Base-by-base conservation (phyloP, 2,797 vertebrate genomes). In the Macropodus opercularis region DNA sequence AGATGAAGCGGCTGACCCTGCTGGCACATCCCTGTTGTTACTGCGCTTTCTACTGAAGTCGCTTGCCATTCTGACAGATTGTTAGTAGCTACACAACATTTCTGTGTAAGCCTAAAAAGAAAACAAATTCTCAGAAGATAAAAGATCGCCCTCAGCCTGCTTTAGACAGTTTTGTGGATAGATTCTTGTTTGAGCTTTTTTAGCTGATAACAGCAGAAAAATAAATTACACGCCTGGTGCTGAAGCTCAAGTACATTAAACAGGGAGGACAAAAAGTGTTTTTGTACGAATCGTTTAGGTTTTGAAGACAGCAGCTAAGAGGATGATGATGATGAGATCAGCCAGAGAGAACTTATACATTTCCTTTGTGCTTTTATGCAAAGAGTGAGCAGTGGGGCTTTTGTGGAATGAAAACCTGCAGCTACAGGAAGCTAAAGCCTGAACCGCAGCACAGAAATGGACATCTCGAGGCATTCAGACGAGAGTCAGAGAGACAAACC, bases 401-500 rank as follows among this genome's bases (percentile, higher is more conserved):
- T 43, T 32, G 22, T 42, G 19, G 42, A 21, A 54, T 65, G 43
- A 63, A n/a, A 44, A 57, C 55, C 13, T 36, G 41, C 35, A 50
- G 46, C 39, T 32, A 2, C 23, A 46, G 36, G 43, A 48, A 41
- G 26, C 31, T 36, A 22, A 51, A 54, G 51, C 9, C 35, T 66
- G 18, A 63, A 50, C 34, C 52, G 9, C 35, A 36, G 51, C 55
- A 51, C 48, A 43, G 38, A 43, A 22, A 55, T 11, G 46, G 58
- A 49, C 63, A 56, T 61, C 53, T 59, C 9, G 2, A 68, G 53
- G 58, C 42, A 8, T 68, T 78, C 56, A 53, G 26, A 49, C 42
- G 58, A 72, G 66, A 76, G 17, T 59, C 46, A 57, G 39, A 48
- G 29, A 69, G 52, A 73, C 48, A 68, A 63, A 68, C 66, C 13